phyloP scores from a whole-genome alignment of 2,797 vertebrate genomes.

The Falco cherrug region DNA sequence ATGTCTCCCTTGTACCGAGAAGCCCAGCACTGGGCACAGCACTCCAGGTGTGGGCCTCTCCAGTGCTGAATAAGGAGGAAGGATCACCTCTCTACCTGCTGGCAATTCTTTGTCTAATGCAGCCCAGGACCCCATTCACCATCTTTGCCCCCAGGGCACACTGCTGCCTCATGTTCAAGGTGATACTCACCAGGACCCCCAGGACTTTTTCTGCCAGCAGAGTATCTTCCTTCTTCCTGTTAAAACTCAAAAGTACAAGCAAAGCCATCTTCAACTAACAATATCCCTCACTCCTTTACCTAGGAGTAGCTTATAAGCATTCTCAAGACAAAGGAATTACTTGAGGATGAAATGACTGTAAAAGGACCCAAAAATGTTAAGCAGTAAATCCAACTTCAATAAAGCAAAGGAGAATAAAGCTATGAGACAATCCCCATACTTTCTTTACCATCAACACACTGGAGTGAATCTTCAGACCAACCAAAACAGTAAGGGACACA shows the following conservation, averaged over 20 bases:
- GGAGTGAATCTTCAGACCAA: background rate
- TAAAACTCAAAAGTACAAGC: background rate
- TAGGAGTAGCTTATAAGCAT: background rate
- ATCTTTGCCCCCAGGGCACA: background rate
- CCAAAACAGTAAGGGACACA: background rate
- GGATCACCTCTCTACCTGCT: background rate
- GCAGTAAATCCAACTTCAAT: background rate
- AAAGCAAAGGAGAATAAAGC: background rate
- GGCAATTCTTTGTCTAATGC: background rate
- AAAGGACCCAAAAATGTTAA: background rate
- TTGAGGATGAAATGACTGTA: background rate
- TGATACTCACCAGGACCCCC: background rate
- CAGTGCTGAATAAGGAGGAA: background rate
- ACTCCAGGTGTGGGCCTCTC: background rate
- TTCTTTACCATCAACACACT: background rate
- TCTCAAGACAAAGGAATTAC: background rate
- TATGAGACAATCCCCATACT: background rate
- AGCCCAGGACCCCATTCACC: background rate
- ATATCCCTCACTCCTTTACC: background rate
- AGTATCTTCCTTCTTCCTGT: background rate
- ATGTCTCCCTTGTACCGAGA: background rate
- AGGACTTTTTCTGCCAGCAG: background rate
- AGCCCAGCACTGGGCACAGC: background rate
- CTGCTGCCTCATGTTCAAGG: background rate
- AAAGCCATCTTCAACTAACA: background rate